These are phyloP conservation scores for Polyploca ridens DNA, from an alignment of 2,888 invertebrate species.

Conservation along the genomic window DNA sequence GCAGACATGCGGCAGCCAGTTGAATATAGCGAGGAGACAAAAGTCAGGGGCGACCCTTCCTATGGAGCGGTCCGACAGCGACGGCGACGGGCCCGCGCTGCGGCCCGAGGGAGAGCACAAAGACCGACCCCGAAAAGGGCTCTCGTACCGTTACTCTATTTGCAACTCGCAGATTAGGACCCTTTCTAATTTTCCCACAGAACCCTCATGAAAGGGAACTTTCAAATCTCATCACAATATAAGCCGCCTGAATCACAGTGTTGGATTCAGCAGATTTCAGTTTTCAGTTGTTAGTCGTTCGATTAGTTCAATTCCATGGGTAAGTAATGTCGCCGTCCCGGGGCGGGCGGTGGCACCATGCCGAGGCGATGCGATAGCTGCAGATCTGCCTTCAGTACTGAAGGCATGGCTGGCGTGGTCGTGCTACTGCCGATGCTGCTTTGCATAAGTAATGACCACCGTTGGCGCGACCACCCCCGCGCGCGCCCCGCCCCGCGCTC, in stretches of 20 bases:
- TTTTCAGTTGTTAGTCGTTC: constrained; percentile 9
- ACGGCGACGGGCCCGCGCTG: constrained; percentile 38
- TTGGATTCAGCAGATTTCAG: neutral
- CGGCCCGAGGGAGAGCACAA: constrained; percentile 68
- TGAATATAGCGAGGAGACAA: constrained; percentile 61
- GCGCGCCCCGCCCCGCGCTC: constrained; percentile 72
- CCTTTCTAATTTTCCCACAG: constrained; percentile 24
- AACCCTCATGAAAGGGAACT: constrained; percentile 10
- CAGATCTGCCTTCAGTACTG: constrained; percentile 19
- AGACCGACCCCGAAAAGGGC: constrained; percentile 64
- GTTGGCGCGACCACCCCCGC: constrained; percentile 27
- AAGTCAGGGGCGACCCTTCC: constrained; percentile 68
- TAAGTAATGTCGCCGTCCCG: constrained; percentile 20
- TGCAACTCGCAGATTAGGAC: constrained; percentile 66
- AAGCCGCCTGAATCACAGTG: neutral
- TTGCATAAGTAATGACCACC: constrained; percentile 81
- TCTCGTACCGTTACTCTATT: constrained; percentile 58
- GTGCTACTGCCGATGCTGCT: constrained; percentile 67
- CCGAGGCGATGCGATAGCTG: constrained; percentile 25
- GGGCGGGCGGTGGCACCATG: neutral
- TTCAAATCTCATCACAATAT: constrained; percentile 3
- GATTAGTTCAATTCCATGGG: no score
- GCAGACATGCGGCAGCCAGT: constrained; percentile 31
- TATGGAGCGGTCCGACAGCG: constrained; percentile 21
- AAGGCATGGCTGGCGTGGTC: constrained; percentile 35